A percentile compares a stretch with the other conserved stretches of the same genome.
Evolutionary conservation across 2,113 vertebrate species (phyloP).

Genomic region (Panthera leo): DNA sequence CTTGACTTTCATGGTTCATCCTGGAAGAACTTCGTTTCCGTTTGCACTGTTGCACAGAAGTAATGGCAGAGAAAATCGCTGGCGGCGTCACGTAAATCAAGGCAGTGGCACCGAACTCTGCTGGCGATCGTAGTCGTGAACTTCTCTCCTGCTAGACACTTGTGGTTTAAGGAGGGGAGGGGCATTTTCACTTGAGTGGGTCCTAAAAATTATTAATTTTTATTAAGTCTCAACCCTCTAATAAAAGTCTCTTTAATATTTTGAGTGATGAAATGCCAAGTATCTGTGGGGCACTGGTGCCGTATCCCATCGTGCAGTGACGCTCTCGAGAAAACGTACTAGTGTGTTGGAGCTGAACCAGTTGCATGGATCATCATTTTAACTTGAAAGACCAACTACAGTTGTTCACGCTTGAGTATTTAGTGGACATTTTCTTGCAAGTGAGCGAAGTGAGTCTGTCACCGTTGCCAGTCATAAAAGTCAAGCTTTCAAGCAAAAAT

Average conservation of each 20-base stretch:
- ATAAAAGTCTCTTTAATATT: not conserved
- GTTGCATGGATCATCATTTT: not conserved
- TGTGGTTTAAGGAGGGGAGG: not conserved
- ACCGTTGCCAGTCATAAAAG: not conserved
- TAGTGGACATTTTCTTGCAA: not conserved
- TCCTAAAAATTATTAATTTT: not conserved
- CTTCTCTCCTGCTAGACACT: not conserved
- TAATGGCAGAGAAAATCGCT: not conserved
- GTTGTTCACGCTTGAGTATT: not conserved
- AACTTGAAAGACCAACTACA: not conserved
- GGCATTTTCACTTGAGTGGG: not conserved
- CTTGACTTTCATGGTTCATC: not conserved
- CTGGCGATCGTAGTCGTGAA: rapidly evolving
- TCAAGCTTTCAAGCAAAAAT: slow-evolving; percentile 31
- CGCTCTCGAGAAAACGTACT: not conserved
- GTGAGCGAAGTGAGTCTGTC: not conserved
- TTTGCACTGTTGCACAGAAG: not conserved
- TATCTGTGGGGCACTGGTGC: not conserved
- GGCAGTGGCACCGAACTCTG: not conserved
- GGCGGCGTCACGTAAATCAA: rapidly evolving
- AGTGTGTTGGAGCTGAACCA: not conserved
- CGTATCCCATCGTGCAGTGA: rapidly evolving
- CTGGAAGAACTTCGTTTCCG: not conserved
- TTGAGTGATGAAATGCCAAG: not conserved
- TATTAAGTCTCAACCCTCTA: not conserved